Conservation (phyloP, 2,113 vertebrate genomes). For the Rutilus rutilus region DNA sequence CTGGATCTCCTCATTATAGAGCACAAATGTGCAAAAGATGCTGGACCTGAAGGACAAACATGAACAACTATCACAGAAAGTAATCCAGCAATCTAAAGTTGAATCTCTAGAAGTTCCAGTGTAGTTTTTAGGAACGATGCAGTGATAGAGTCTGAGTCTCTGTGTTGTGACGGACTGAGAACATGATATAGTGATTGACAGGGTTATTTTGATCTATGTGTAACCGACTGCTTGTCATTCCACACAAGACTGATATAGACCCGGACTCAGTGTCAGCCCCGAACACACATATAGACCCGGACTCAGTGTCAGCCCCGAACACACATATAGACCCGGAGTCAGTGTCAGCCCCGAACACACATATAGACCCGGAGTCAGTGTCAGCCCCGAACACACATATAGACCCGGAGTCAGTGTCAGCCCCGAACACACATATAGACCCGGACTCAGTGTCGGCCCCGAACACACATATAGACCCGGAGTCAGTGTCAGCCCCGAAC, state of each 20-base stretch:
- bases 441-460: too few species aligned
- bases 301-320: too few species aligned
- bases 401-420: too few species aligned
- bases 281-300: too few species aligned
- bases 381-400: too few species aligned
- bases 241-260: conserved; percentile 32
- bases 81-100: neutral
- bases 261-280: neutral
- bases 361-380: too few species aligned
- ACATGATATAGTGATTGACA: conserved; percentile 40
- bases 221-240: conserved; percentile 33
- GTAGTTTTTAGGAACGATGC: neutral
- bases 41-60: neutral
- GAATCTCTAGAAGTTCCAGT: neutral
- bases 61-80: neutral
- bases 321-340: too few species aligned
- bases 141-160: neutral
- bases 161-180: neutral
- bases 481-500: too few species aligned
- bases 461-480: too few species aligned
- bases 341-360: too few species aligned
- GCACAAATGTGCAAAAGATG: neutral
- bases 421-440: too few species aligned
- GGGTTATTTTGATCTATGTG: conserved; percentile 44
- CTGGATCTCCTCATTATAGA: neutral